Conservation (phyloP, 2,113 vertebrate genomes). For the Ciconia maguari region DNA sequence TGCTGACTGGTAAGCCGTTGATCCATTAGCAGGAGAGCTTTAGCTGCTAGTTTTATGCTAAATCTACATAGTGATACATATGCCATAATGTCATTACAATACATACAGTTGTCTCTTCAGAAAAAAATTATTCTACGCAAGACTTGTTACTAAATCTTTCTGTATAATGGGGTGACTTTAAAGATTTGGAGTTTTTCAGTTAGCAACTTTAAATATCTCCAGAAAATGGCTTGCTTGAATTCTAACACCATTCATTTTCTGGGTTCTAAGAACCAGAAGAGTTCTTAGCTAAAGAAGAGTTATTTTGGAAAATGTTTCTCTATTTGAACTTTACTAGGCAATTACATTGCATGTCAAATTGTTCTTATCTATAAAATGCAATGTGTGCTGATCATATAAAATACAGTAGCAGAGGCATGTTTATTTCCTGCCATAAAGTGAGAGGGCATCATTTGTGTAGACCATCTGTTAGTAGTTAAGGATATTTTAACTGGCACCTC, state of each 20-base stretch:
- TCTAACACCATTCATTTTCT: not conserved
- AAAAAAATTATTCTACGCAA: not conserved
- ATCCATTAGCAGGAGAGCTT: not conserved
- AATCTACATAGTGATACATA: not conserved
- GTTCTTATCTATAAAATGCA: not conserved
- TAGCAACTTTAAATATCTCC: not conserved
- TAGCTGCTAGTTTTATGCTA: not conserved
- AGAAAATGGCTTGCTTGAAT: not conserved
- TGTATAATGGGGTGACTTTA: not conserved
- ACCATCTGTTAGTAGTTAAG: not conserved
- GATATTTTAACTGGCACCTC: not conserved
- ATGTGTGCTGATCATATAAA: not conserved
- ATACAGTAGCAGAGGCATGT: not conserved
- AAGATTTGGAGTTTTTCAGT: not conserved
- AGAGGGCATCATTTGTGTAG: not conserved
- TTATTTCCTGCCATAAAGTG: not conserved
- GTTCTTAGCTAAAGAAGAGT: not conserved
- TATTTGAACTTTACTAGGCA: not conserved
- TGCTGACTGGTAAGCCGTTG: not conserved
- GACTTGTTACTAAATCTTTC: not conserved
- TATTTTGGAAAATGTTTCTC: not conserved
- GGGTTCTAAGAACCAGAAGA: not conserved
- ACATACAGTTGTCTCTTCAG: not conserved
- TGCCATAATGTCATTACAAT: not conserved
- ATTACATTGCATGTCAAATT: not conserved